A percentile compares a stretch with the other conserved stretches of the same genome.
Evolutionary conservation across 2,888 invertebrate genomes (phyloP).

Genomic region (Synanthedon myopaeformis): DNA sequence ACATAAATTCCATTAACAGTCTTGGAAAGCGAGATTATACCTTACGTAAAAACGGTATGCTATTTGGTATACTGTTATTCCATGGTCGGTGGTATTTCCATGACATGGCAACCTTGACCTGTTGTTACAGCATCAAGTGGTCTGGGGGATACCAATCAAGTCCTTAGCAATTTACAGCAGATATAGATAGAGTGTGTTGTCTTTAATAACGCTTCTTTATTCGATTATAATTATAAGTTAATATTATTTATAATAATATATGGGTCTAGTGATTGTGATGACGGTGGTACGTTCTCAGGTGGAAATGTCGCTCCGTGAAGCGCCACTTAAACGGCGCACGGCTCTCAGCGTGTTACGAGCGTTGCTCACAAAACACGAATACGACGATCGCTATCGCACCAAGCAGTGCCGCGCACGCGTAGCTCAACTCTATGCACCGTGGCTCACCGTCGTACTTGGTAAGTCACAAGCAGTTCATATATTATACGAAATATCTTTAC

Average conservation of each 20-base stretch:
- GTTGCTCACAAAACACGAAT: slow-evolving; percentile 92
- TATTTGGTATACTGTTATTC: too few species aligned
- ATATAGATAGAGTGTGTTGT: too few species aligned
- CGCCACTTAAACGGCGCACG: slow-evolving; percentile 82
- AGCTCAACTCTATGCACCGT: slow-evolving; percentile 90
- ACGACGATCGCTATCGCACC: slow-evolving; percentile 89
- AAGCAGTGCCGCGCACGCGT: slow-evolving; percentile 87
- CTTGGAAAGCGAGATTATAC: neutral
- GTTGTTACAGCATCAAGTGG: too few species aligned
- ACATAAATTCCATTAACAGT: neutral
- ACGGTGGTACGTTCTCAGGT: slow-evolving; percentile 60
- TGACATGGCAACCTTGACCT: too few species aligned
- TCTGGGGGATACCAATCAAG: too few species aligned
- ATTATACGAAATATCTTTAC: too few species aligned
- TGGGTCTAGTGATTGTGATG: neutral
- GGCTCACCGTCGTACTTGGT: slow-evolving; percentile 82
- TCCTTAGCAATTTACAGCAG: too few species aligned
- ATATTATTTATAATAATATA: neutral
- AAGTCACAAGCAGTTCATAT: neutral
- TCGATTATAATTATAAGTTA: too few species aligned
- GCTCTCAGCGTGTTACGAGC: slow-evolving; percentile 86
- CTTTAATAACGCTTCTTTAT: too few species aligned
- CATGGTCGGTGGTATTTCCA: too few species aligned
- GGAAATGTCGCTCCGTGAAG: slow-evolving; percentile 86
- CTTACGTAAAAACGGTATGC: neutral